Evolutionary conservation across 2,797 vertebrate species (phyloP).

Genomic region (Rhabdomys pumilio): DNA sequence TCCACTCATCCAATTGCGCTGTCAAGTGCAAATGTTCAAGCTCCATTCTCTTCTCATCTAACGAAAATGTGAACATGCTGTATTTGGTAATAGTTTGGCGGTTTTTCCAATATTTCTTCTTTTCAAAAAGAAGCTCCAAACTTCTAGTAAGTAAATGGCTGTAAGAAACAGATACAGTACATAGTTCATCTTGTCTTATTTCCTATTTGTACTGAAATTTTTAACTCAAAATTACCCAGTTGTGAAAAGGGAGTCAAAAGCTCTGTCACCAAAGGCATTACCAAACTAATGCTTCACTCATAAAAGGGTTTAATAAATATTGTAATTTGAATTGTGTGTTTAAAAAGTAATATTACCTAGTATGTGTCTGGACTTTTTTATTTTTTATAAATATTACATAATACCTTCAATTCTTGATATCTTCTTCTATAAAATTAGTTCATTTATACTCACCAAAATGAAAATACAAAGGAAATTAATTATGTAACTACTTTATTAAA

Average conservation of each 20-base stretch:
- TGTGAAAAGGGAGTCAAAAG: background rate
- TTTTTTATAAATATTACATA: constrained; percentile 62
- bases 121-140: background rate
- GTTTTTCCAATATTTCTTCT: background rate
- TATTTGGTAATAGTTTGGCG: background rate
- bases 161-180: background rate
- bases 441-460: background rate
- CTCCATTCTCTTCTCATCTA: background rate
- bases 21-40: background rate
- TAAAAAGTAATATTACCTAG: constrained; percentile 29
- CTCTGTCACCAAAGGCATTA: background rate
- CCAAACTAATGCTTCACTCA: background rate
- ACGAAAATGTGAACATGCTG: background rate
- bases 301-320: background rate
- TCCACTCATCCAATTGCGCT: background rate
- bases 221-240: background rate
- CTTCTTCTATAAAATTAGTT: constrained; percentile 31
- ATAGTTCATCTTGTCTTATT: background rate
- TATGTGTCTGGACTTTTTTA: background rate
- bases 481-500: background rate
- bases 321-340: background rate
- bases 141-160: constrained; percentile 1
- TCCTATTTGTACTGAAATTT: background rate
- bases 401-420: constrained; percentile 2
- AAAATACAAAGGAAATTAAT: constrained; percentile 19